A percentile compares a stretch with the other conserved stretches of the same genome.
These are phyloP conservation scores for Peromyscus aztecus DNA, from an alignment of 2,797 vertebrate genomes.

Conservation along the genomic window DNA sequence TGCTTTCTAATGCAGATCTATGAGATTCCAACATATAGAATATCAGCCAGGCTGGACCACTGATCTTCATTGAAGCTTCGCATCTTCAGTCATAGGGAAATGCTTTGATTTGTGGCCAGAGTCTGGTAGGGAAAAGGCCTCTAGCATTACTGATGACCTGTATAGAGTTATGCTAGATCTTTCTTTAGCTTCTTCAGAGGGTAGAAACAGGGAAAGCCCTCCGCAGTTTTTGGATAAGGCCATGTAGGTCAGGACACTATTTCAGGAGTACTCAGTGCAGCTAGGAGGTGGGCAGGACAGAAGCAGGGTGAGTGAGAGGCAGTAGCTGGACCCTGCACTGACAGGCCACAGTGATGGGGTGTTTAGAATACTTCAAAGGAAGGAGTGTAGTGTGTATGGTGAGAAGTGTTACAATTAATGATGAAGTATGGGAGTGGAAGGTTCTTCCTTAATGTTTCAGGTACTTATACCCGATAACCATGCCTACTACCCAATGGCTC, in stretches of 20 bases:
- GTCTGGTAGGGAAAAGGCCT: background rate
- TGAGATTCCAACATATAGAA: background rate
- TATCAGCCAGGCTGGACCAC: background rate
- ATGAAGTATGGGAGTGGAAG: background rate
- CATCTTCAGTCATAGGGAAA: background rate
- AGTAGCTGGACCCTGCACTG: too few species aligned
- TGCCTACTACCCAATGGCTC: background rate
- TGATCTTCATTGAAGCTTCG: background rate
- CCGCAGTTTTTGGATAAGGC: background rate
- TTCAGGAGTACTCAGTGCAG: background rate
- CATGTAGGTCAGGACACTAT: background rate
- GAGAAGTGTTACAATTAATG: background rate
- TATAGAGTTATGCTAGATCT: background rate
- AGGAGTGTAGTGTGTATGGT: background rate
- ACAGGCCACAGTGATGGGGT: background rate
- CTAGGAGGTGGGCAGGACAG: background rate
- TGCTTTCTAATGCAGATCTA: background rate
- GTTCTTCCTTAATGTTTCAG: background rate
- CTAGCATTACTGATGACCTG: background rate
- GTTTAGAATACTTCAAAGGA: background rate
- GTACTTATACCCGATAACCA: background rate
- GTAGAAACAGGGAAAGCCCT: background rate
- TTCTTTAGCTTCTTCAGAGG: background rate
- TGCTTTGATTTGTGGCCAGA: constrained; percentile 3
- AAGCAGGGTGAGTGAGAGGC: background rate